phyloP scores from a whole-genome alignment of 2,888 invertebrate genomes.

The Ormyrus rosae region DNA sequence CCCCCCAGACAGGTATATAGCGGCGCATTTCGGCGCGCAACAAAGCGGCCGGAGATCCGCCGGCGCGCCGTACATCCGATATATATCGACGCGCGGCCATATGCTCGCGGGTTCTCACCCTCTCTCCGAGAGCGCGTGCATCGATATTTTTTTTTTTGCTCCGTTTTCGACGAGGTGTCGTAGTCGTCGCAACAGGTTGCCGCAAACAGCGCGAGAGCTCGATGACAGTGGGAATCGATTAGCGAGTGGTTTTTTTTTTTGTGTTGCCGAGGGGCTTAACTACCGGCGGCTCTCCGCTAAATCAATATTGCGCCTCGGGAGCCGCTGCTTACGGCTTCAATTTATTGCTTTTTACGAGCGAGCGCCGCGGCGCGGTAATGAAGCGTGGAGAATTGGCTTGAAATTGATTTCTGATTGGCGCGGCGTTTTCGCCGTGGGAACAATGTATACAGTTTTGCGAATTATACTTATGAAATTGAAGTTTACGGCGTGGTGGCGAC shows the following conservation, averaged over 20 bases:
- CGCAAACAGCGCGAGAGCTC: constrained; percentile 1
- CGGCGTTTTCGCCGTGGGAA: constrained; percentile 36
- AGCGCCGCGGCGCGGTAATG: constrained; percentile 8
- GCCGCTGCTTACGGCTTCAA: not conserved
- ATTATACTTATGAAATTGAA: too few species aligned
- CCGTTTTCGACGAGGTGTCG: not conserved
- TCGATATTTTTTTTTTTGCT: constrained; percentile 46
- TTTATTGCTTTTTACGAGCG: not conserved
- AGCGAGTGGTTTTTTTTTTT: constrained; percentile 10
- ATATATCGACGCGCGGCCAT: constrained; percentile 64
- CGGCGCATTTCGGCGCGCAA: constrained; percentile 5
- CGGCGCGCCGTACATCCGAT: constrained; percentile 57
- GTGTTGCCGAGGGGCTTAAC: constrained; percentile 7
- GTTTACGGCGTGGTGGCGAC: too few species aligned
- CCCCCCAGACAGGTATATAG: not conserved
- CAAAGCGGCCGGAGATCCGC: constrained; percentile 60
- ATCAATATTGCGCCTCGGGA: constrained; percentile 22
- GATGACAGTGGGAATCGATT: constrained; percentile 46
- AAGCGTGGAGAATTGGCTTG: constrained; percentile 25
- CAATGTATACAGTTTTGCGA: too few species aligned
- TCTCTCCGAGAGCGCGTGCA: constrained; percentile 27
- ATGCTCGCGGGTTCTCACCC: constrained; percentile 68
- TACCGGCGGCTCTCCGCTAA: constrained; percentile 14
- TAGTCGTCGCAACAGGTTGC: constrained; percentile 55
- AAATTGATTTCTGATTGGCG: not conserved